Evolutionary conservation across 2,888 invertebrate species (phyloP).

Genomic region (Iphiclides podalirius): DNA sequence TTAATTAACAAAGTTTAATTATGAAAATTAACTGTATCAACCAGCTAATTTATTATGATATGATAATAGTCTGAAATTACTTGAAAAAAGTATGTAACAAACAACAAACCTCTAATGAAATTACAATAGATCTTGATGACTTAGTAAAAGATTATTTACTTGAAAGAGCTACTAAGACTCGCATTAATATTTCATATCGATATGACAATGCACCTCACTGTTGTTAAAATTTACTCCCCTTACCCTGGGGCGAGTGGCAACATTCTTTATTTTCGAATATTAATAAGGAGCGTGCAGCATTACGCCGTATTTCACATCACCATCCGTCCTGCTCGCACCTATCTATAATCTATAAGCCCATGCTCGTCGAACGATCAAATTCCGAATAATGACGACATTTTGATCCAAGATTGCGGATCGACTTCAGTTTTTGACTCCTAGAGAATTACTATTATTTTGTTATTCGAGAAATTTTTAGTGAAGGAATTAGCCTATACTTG

Average conservation of each 20-base stretch:
- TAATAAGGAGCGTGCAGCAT: constrained; percentile 74
- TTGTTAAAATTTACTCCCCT: constrained; percentile 58
- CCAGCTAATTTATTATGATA: no score
- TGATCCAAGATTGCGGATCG: constrained; percentile 23
- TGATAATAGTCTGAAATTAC: no score
- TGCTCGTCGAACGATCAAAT: constrained; percentile 50
- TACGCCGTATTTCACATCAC: constrained; percentile 74
- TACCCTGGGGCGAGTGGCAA: constrained; percentile 65
- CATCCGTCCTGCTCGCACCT: constrained; percentile 41
- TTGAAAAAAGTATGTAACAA: no score
- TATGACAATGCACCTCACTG: constrained; percentile 40
- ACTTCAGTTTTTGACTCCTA: constrained; percentile 11
- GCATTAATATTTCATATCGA: no score
- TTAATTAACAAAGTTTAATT: no score
- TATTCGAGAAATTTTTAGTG: neutral
- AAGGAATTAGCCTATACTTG: neutral
- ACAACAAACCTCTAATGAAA: no score
- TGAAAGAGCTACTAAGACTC: no score
- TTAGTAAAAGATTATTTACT: no score
- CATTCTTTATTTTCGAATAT: constrained; percentile 77
- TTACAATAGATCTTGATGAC: no score
- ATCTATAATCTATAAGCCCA: constrained; percentile 31
- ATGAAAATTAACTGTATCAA: no score
- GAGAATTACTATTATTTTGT: constrained; percentile 4
- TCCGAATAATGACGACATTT: constrained; percentile 34